Evolutionary conservation across 2,113 vertebrate genomes (phyloP).

Genomic region (Columba livia): DNA sequence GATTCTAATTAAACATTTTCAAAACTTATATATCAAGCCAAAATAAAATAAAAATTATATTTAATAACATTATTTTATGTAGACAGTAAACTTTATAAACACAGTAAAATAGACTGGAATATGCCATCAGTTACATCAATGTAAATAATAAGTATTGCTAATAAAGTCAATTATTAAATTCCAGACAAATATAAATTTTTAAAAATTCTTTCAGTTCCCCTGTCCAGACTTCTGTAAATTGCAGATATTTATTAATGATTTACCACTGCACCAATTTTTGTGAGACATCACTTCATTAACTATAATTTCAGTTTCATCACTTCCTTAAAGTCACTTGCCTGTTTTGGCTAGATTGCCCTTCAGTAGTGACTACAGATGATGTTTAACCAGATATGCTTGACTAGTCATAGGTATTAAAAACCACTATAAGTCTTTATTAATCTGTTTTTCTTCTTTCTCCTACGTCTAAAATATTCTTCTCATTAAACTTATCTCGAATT

Average conservation of each 20-base stretch:
- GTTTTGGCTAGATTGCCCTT: background rate
- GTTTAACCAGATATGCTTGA: background rate
- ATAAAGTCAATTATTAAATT: background rate
- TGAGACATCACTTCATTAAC: background rate
- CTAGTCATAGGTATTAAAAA: background rate
- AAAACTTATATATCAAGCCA: accelerated
- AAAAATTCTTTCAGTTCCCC: background rate
- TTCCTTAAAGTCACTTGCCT: background rate
- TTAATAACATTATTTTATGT: background rate
- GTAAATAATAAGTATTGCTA: background rate
- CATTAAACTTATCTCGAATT: conserved; percentile 49
- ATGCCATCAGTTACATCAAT: background rate
- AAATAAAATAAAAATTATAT: background rate
- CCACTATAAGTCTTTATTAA: background rate
- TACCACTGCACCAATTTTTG: background rate
- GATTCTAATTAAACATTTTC: background rate
- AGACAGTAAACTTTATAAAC: background rate
- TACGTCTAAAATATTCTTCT: conserved; percentile 15
- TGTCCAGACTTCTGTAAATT: background rate
- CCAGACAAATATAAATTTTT: background rate
- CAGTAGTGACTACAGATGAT: background rate
- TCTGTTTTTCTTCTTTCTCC: background rate
- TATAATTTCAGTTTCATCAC: background rate
- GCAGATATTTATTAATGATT: background rate
- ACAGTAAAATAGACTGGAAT: background rate